phyloP scores from a whole-genome alignment of 2,113 vertebrate species.

The Phrynosoma blainvillii region DNA sequence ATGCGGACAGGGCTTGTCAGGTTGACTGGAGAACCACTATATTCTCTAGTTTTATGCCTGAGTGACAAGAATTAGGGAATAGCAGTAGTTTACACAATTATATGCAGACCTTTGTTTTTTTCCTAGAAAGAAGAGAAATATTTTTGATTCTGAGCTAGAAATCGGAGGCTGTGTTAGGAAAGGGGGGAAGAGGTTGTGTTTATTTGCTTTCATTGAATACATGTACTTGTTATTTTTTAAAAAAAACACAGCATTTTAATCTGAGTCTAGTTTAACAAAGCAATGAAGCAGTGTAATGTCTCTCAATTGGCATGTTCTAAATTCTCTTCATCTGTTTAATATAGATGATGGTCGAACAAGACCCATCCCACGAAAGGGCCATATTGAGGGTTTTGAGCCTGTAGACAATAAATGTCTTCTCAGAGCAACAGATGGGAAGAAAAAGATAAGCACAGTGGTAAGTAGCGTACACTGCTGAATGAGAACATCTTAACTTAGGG shows the following conservation, averaged over 20 bases:
- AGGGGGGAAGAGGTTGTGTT: neutral
- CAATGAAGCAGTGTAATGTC: neutral
- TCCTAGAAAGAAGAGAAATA: neutral
- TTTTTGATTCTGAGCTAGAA: neutral
- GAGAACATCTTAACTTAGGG: neutral
- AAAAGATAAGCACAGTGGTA: conserved; percentile 90
- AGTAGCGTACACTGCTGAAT: neutral
- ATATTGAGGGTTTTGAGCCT: conserved; percentile 87
- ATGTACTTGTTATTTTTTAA: neutral
- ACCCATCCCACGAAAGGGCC: conserved; percentile 90
- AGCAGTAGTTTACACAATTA: neutral
- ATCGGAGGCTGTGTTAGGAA: neutral
- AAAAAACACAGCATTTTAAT: neutral
- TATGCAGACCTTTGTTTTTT: neutral
- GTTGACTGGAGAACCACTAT: neutral
- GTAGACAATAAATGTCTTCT: conserved; percentile 96
- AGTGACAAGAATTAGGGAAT: neutral
- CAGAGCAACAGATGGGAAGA: conserved; percentile 96
- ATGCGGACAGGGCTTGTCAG: no score
- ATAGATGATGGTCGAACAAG: conserved; percentile 96
- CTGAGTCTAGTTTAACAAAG: neutral
- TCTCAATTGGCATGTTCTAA: neutral
- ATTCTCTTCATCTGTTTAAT: conserved; percentile 8
- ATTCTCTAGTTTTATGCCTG: neutral
- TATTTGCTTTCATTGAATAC: neutral